Percentiles rank a stretch among this genome's conserved stretches.
phyloP scores from a whole-genome alignment of 2,113 vertebrate genomes.

The Chaenocephalus aceratus region DNA sequence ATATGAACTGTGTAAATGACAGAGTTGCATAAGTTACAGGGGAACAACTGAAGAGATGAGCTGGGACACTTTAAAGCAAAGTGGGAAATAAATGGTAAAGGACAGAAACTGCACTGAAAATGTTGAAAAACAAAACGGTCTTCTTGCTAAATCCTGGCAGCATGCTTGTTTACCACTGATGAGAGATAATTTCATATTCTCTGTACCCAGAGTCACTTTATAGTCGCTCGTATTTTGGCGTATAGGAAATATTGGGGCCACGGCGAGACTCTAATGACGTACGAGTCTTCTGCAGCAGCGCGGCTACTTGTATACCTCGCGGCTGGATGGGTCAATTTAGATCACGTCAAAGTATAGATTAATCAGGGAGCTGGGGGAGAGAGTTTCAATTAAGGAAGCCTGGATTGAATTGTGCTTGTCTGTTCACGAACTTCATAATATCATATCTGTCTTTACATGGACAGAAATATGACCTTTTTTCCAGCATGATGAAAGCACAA shows the following conservation, averaged over 20 bases:
- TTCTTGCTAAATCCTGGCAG: slow-evolving; percentile 15
- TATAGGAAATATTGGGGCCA: slow-evolving; percentile 90
- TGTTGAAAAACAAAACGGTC: background rate
- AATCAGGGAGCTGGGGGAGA: slow-evolving; percentile 78
- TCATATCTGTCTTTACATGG: slow-evolving; percentile 15
- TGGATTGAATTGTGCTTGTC: slow-evolving; percentile 74
- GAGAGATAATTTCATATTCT: slow-evolving; percentile 87
- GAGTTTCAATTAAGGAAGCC: slow-evolving; percentile 80
- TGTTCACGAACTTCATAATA: slow-evolving; percentile 54
- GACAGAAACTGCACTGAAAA: background rate
- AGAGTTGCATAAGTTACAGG: slow-evolving; percentile 53
- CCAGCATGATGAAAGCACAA: background rate
- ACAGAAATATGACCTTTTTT: slow-evolving; percentile 12
- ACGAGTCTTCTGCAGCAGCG: slow-evolving; percentile 61
- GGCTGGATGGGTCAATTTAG: slow-evolving; percentile 83
- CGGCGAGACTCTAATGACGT: slow-evolving; percentile 90
- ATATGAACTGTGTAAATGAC: slow-evolving; percentile 67
- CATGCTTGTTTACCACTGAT: slow-evolving; percentile 84
- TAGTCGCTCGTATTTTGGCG: slow-evolving; percentile 82
- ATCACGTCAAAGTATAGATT: slow-evolving; percentile 76
- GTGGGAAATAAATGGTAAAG: background rate
- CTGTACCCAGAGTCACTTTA: slow-evolving; percentile 69
- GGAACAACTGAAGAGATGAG: slow-evolving; percentile 38
- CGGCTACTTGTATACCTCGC: slow-evolving; percentile 74
- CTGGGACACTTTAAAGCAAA: slow-evolving; percentile 2